Base-by-base conservation (phyloP, 2,888 invertebrate genomes). In the Julus scandinavius region DNA sequence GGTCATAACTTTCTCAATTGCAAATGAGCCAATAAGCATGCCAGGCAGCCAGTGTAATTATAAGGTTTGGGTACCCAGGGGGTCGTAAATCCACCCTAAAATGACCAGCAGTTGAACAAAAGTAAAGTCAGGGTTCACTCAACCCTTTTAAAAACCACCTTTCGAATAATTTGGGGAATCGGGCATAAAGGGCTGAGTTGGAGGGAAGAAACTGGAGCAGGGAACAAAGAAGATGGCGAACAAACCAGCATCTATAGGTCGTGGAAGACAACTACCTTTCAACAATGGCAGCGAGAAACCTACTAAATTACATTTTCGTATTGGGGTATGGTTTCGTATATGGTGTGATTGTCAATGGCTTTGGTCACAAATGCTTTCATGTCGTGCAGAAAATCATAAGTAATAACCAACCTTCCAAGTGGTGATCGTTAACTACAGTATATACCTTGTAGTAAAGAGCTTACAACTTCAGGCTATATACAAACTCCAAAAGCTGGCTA, bases 1-100 rank as follows among this genome's bases (percentile, higher is more conserved):
- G 5, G 80, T 20, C 80, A 11, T 38, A 38, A 38, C 80, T 80
- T 80, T 80, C 38, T 13, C 80, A 38, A 80, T 80, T 38, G 80
- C 38, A 80, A 80, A 80, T 80, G 80, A 80, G 13, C 80, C 80
- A 80, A 38, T 80, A 80, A 80, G 80, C 80, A 80, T 38, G 80
- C 13, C 80, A 80, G 80, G 80, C 29, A 80, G 29, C 38, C 80
- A 38, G 20, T 80, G 80, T 80, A 80, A 80, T 80, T 80, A 80
- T 38, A 80, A 80, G 80, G 13, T 38, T 80, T 20, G 80, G 80
- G 80, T 38, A 38, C 80, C 41, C 80, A 2, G 38, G 80, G 80
- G 80, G 80, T 80, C 80, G 80, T 80, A 80, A 80, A 80, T 80
- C 80, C 80, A 80, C 80, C 80, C 80, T 80, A 2, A 80, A 80